Conservation (phyloP, 2,888 invertebrate species). For the Enoplolaimus lenunculus region DNA sequence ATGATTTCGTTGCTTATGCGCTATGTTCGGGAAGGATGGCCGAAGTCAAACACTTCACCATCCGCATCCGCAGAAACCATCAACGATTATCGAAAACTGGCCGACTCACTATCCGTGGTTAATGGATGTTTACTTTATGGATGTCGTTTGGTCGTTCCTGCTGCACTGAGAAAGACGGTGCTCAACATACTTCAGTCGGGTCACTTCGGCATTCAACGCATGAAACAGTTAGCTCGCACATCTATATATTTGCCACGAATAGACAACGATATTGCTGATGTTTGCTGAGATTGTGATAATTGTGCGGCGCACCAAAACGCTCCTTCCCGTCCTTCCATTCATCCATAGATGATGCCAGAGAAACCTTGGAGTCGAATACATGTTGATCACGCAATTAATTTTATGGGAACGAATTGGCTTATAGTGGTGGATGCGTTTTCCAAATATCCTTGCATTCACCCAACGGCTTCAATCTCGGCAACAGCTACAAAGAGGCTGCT, state of each 20-base stretch:
- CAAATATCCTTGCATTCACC: not conserved
- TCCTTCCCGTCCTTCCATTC: not conserved
- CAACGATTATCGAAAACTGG: not conserved
- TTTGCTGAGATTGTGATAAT: not conserved
- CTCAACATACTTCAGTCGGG: not conserved
- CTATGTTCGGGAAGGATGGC: not conserved
- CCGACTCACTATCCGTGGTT: not conserved
- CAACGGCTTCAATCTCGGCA: not conserved
- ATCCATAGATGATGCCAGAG: conserved; percentile 3
- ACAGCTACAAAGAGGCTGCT: not conserved
- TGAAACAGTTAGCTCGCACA: not conserved
- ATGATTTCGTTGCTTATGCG: not conserved
- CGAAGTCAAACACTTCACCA: not conserved
- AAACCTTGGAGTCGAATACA: conserved; percentile 5
- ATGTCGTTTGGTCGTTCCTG: not conserved
- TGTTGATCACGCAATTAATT: not conserved
- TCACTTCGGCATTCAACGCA: not conserved
- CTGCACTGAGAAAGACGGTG: not conserved
- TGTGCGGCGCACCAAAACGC: not conserved
- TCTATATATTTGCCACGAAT: not conserved
- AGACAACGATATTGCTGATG: not conserved
- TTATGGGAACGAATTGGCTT: not conserved
- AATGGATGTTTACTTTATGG: conserved; percentile 4
- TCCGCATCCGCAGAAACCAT: not conserved
- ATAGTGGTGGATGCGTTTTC: not conserved